Base-by-base conservation (phyloP, 2,113 vertebrate species). In the Phylloscopus whistleri region DNA sequence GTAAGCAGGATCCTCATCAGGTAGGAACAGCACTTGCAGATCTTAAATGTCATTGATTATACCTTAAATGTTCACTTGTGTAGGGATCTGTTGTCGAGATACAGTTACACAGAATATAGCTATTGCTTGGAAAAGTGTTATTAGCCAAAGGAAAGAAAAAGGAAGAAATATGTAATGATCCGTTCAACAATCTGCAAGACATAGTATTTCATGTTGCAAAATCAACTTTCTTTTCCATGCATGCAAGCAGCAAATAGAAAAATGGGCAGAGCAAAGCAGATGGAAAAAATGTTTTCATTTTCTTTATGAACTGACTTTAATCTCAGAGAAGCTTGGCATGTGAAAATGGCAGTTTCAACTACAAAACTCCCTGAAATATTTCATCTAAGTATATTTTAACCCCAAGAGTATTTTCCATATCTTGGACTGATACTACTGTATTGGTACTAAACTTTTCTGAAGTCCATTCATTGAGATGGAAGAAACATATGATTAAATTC, bases 401-500 rank as follows among this genome's bases (percentile, higher is more conserved):
- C 93, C 60, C 73, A 75, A 18, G 48, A 92, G 64, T 82, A 48
- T 91, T 95, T 92, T 90, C 74, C 67, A 16, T 16, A 7, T 84
- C 37, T 83, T 95, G 75, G 59, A 33, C 63, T 51, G 10, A 48
- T 79, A 31, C 28, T 76, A 7, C 37, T 89, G 26, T 53, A 35
- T 51, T 80, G 67, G 67, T 89, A 53, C 53, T 69, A 49, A 91
- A 59, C 35, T 69, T 93, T 62, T 28, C 70, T 91, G 35, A 74
- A 91, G 62, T 95, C 64, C 5, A 0, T 83, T 91, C 1, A 1
- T 62, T 87, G 72, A 80, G 70, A 68, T 2, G 3, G 48, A 85
- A 91, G 58, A 83, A 95, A 93, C 82, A 75, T 62, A 72, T 70
- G 63, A 96, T 96, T 93, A 78, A 93, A 88, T 56, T 95, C 95